Conservation (phyloP, 1,140 invertebrate species). For the Tachypleus tridentatus region DNA sequence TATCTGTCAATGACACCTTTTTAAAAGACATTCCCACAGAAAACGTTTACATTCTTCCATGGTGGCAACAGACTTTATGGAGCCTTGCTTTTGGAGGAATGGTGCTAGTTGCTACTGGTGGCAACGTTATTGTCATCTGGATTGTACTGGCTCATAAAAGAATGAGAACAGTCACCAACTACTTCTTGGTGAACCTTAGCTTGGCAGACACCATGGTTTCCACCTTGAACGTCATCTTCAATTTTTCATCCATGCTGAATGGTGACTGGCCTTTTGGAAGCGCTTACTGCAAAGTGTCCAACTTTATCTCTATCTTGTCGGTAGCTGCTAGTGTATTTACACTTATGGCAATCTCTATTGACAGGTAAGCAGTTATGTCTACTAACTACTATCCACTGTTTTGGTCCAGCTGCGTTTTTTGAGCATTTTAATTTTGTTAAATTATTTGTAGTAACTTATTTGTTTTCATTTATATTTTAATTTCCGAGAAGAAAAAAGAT, state of each 20-base stretch:
- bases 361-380: constrained; percentile 21
- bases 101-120: constrained; percentile 80
- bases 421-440: too few relatives aligned
- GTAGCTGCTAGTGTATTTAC: constrained; percentile 49
- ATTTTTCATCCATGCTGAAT: constrained; percentile 84
- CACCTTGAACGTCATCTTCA: constrained; percentile 82
- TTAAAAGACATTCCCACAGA: constrained; percentile 9
- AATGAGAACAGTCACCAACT: constrained; percentile 92
- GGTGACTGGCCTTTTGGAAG: constrained; percentile 87
- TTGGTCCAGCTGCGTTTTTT: too few relatives aligned
- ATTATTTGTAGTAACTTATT: too few relatives aligned
- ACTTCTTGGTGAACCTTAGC: constrained; percentile 88
- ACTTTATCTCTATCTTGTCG: constrained; percentile 81
- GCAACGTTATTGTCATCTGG: constrained; percentile 90
- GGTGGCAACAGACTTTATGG: constrained; percentile 47
- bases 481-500: too few relatives aligned
- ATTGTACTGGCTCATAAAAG: constrained; percentile 69
- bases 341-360: constrained; percentile 26
- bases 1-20: too few relatives aligned
- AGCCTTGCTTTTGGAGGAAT: constrained; percentile 65
- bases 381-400: too few relatives aligned
- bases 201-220: constrained; percentile 85
- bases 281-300: constrained; percentile 84
- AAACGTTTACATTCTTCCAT: constrained; percentile 54
- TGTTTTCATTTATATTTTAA: too few relatives aligned